Evolutionary conservation across 2,888 invertebrate genomes (phyloP).

Genomic region (Hecatera dysodea): DNA sequence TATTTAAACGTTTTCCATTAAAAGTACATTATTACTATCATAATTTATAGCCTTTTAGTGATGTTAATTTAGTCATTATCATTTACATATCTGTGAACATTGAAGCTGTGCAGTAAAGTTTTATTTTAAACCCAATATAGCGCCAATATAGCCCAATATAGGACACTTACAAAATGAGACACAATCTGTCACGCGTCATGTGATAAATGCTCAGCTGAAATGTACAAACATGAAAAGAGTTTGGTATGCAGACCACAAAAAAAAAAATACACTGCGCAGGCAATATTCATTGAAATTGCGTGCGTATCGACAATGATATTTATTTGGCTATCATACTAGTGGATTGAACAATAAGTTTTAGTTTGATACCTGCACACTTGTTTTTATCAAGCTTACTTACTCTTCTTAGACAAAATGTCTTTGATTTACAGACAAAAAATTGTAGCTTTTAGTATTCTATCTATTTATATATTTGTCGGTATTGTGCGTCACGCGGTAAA

Average conservation of each 20-base stretch:
- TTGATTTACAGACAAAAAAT: no score
- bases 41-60: neutral
- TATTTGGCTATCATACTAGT: neutral
- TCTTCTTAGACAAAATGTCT: neutral
- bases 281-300: neutral
- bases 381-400: neutral
- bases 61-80: conserved; percentile 8
- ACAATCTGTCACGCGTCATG: neutral
- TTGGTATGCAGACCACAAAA: neutral
- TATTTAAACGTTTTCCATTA: neutral
- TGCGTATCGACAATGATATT: neutral
- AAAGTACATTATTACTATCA: neutral
- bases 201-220: neutral
- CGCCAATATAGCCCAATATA: no score
- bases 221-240: neutral
- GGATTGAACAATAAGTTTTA: neutral
- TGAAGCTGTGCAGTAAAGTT: neutral
- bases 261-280: neutral
- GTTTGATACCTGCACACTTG: neutral
- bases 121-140: neutral
- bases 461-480: conserved; percentile 6
- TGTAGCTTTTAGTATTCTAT: neutral
- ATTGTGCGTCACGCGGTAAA: conserved; percentile 41
- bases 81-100: conserved; percentile 11
- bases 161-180: conserved; percentile 3